These are phyloP conservation scores for Pseudobourletiella spinata DNA, from an alignment of 1,140 invertebrate species.

Conservation along the genomic window DNA sequence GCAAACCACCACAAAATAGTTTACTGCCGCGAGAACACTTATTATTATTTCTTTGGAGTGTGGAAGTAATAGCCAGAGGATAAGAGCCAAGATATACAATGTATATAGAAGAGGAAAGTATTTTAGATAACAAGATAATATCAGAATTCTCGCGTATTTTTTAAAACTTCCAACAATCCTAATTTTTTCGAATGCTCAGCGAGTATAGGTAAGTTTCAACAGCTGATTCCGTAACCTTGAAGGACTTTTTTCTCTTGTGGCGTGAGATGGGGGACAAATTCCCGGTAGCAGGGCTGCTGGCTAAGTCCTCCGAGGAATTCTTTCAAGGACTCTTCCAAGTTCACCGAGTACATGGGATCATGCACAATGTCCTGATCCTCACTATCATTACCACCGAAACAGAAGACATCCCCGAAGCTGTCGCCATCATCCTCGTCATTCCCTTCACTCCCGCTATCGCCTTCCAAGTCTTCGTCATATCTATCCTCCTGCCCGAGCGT, in stretches of 20 bases:
- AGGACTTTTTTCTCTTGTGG: conserved; percentile 8
- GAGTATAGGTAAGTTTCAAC: background rate
- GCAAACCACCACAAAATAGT: too few species aligned
- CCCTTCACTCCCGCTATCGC: conserved; percentile 12
- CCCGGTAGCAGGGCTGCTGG: conserved; percentile 16
- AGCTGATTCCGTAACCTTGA: background rate
- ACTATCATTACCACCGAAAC: background rate
- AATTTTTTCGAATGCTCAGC: too few species aligned
- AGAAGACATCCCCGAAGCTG: conserved; percentile 6
- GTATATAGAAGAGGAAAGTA: too few species aligned
- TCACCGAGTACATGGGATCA: conserved; percentile 27
- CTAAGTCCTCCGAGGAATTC: conserved; percentile 27
- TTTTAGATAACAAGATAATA: too few species aligned
- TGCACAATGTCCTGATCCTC: conserved; percentile 31
- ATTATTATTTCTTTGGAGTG: too few species aligned
- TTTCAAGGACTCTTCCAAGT: conserved; percentile 31
- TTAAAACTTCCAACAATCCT: too few species aligned
- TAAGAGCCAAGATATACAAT: too few species aligned
- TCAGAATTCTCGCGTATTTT: too few species aligned
- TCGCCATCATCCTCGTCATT: conserved; percentile 4
- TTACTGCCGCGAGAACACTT: too few species aligned
- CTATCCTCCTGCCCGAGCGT: background rate
- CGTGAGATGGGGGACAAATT: conserved; percentile 26
- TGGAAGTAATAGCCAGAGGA: too few species aligned
- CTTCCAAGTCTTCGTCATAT: conserved; percentile 6